Evolutionary conservation across 2,797 vertebrate species (phyloP), one percentile per base, ranked within the genome.

Genomic region (Melanogrammus aeglefinus): DNA sequence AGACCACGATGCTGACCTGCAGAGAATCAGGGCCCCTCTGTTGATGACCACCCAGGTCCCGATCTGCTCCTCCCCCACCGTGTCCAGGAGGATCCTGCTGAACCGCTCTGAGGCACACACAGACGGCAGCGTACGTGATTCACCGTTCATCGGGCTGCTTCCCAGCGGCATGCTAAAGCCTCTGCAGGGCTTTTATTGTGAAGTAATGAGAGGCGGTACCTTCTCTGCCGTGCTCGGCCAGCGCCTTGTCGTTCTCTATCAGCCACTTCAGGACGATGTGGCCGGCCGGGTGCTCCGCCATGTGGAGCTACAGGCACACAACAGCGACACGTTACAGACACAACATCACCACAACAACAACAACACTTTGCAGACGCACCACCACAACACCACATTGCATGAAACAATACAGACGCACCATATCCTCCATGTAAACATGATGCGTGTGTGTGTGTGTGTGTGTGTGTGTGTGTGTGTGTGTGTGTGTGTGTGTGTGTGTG

Each of bases 261-360:
- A 99, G 91, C 97, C 98, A 99, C 74, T 98, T 99, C 82, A 99
- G 93, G 86, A 99, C 96, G 36, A 99, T 92, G 88, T 99, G 97
- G 82, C 97, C 97, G 8, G 97, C 96, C 0, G 97, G 96, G 87
- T 99, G 97, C 77, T 99, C 97, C 0, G 94, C 97, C 88, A 98
- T 90, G 85, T 99, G 97, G 81, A 99, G 95, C 98, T 99, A 47
- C 3, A 44, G 2, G 74, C 27, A 29, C 66, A 66, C 29, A 35
- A 31, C 31, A 38, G 6, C 75, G 3, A 77, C 8, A 44, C n/a
- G 21, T 31, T 12, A 73, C 13, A 70, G 33, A 38, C 33, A 33
- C 44, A 57, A 41, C 66, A 63, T 12, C 14, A 51, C 35, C 6
- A 6, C 6, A 36, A 36, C 5, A 36, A 36, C 35, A 36, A 36